Percentiles rank a stretch among this genome's conserved stretches.
These are phyloP conservation scores for Chloroceryle aenea DNA, from an alignment of 2,113 vertebrate species.

Conservation along the genomic window DNA sequence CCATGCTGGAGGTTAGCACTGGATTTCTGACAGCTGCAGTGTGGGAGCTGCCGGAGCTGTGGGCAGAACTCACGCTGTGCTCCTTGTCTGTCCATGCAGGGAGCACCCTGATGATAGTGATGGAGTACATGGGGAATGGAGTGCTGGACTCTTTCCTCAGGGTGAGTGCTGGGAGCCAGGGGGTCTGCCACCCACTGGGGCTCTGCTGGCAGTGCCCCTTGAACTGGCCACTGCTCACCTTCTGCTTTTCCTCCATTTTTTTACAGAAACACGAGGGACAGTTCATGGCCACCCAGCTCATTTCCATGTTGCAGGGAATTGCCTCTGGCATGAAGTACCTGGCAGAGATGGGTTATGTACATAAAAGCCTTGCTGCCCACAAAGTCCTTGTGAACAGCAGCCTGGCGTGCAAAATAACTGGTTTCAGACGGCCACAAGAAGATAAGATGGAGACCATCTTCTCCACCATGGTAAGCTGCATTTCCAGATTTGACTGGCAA, in stretches of 20 bases:
- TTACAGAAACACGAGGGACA: constrained; percentile 91
- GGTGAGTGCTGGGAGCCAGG: constrained; percentile 73
- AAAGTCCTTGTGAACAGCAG: constrained; percentile 89
- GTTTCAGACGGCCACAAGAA: constrained; percentile 88
- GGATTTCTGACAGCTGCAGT: neutral
- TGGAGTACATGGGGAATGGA: constrained; percentile 90
- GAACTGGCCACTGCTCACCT: neutral
- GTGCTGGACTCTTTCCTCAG: constrained; percentile 91
- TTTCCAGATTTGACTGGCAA: neutral
- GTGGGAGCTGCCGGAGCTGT: neutral
- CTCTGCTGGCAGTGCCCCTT: neutral
- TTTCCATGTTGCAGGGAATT: constrained; percentile 88
- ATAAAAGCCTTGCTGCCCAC: constrained; percentile 91
- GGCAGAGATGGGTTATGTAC: constrained; percentile 95
- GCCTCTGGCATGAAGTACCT: constrained; percentile 96
- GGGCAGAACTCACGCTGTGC: rapidly evolving
- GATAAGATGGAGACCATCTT: constrained; percentile 93
- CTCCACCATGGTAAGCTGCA: constrained; percentile 87
- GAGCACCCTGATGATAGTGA: constrained; percentile 93
- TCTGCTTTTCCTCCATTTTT: neutral
- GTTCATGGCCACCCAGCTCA: constrained; percentile 84
- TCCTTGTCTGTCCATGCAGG: constrained; percentile 72
- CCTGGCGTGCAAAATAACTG: constrained; percentile 92
- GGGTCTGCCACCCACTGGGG: neutral
- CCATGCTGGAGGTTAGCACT: rapidly evolving